Evolutionary conservation across 92 coral and sea anemone species (phyloP).

Genomic region (Blastomussa wellsi): DNA sequence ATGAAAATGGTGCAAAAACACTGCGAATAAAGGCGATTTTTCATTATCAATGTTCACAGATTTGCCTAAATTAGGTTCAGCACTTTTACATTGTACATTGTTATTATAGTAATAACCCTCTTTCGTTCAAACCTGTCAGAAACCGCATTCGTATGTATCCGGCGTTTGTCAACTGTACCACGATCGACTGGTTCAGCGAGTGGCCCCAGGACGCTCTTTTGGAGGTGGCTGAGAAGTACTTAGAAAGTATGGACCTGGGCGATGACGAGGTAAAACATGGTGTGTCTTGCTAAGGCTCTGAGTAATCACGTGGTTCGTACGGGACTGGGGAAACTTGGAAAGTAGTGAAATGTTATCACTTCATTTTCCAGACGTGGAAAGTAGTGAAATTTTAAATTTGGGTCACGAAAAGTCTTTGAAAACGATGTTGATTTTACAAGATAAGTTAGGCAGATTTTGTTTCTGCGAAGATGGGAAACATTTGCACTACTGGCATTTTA

Average conservation of each 20-base stretch:
- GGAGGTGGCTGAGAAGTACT: slow-evolving; percentile 96
- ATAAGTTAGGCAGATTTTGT: no score
- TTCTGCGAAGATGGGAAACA: no score
- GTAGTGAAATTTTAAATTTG: no score
- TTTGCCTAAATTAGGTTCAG: background rate
- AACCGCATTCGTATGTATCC: slow-evolving; percentile 99
- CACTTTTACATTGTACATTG: no score
- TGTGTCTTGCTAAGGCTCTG: background rate
- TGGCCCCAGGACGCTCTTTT: slow-evolving; percentile 99
- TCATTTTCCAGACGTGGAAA: no score
- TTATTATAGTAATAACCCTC: background rate
- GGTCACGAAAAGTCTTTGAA: no score
- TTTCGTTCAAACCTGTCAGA: slow-evolving; percentile 44
- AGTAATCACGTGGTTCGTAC: background rate
- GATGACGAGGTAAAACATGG: slow-evolving; percentile 76
- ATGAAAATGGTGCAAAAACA: no score
- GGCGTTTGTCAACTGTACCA: slow-evolving; percentile 97
- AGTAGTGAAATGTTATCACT: no score
- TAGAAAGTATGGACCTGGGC: slow-evolving; percentile 93
- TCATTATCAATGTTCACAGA: background rate
- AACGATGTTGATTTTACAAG: no score
- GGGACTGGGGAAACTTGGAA: no score
- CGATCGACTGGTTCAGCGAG: slow-evolving; percentile 99
- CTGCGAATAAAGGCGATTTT: no score
- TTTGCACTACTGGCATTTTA: no score